Conservation (phyloP, 2,888 invertebrate species). For the Orthosia gracilis region DNA sequence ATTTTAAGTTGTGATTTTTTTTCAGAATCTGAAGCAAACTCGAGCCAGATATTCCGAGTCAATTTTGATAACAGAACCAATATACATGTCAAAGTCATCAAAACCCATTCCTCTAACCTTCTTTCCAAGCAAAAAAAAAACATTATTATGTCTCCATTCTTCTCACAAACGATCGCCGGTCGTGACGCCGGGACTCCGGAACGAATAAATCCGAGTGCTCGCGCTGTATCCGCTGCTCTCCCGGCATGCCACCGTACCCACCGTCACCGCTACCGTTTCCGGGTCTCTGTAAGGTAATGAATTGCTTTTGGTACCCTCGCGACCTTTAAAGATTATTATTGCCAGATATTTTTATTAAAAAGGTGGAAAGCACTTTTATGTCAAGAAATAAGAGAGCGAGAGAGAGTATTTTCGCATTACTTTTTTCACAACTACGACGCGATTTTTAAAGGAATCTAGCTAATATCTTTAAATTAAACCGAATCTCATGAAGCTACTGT, state of each 20-base stretch:
- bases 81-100: neutral
- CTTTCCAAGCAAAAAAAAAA: constrained; percentile 16
- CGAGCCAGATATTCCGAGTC: neutral
- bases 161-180: constrained; percentile 43
- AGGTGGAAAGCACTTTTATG: neutral
- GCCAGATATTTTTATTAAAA: constrained; percentile 4
- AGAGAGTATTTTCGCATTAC: neutral
- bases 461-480: no score
- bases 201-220: constrained; percentile 68
- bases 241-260: constrained; percentile 51
- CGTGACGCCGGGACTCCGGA: constrained; percentile 60
- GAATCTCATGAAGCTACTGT: no score
- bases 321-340: constrained; percentile 20
- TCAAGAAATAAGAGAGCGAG: neutral
- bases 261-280: constrained; percentile 62
- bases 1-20: neutral
- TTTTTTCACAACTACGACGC: neutral
- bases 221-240: constrained; percentile 63
- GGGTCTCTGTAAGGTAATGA: constrained; percentile 58
- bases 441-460: neutral
- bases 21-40: neutral
- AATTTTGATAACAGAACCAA: constrained; percentile 1
- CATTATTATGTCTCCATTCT: constrained; percentile 45
- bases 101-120: constrained; percentile 6
- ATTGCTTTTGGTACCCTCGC: constrained; percentile 50